Evolutionary conservation across 2,888 invertebrate genomes (phyloP).

Genomic region (Buathra laborator): DNA sequence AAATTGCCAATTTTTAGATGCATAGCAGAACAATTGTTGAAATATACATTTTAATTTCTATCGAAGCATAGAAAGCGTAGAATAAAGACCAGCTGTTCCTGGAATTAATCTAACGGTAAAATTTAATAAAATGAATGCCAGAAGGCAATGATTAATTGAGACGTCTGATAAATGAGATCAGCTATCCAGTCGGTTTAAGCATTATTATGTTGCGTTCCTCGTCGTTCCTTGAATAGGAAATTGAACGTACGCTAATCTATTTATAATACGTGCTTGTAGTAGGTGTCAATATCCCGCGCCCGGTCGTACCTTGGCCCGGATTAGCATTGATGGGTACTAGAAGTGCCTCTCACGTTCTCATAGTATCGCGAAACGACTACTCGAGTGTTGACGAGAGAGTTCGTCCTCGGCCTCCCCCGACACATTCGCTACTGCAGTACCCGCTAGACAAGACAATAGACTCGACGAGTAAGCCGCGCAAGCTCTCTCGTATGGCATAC

Average conservation of each 20-base stretch:
- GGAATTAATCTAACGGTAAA: background rate
- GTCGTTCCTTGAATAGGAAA: background rate
- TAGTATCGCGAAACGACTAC: constrained; percentile 16
- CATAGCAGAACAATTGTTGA: no score
- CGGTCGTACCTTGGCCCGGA: background rate
- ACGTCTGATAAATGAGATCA: background rate
- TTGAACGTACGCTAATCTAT: background rate
- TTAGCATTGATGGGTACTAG: background rate
- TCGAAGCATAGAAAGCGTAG: no score
- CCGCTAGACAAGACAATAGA: constrained; percentile 76
- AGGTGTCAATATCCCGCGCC: background rate
- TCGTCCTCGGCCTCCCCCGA: constrained; percentile 33
- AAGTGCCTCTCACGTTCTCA: constrained; percentile 9
- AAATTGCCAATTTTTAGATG: no score
- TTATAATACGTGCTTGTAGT: background rate
- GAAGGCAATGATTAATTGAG: constrained; percentile 1
- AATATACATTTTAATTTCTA: no score
- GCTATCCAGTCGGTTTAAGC: background rate
- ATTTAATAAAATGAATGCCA: background rate
- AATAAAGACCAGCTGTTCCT: no score
- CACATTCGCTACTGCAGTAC: constrained; percentile 68
- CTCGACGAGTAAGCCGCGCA: constrained; percentile 75
- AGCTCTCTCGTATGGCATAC: constrained; percentile 49
- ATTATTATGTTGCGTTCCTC: background rate
- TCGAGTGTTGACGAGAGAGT: constrained; percentile 13